These are phyloP conservation scores for Catamblyrhynchus diadema DNA, from an alignment of 2,797 vertebrate genomes.

Conservation along the genomic window DNA sequence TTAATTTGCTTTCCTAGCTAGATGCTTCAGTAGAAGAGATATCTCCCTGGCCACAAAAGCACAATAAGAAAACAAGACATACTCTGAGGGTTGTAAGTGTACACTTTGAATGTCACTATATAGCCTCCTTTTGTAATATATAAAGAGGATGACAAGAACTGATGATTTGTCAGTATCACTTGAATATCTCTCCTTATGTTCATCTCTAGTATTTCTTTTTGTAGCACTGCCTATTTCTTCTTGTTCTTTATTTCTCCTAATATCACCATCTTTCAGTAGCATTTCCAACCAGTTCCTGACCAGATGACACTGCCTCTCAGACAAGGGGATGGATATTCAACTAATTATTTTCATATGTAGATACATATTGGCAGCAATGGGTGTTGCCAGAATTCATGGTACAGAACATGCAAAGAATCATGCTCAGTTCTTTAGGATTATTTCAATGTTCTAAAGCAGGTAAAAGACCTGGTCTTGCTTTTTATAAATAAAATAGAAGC, in stretches of 20 bases:
- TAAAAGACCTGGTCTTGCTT: neutral
- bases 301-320: neutral
- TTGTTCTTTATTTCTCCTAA: neutral
- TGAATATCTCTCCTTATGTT: neutral
- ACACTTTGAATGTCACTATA: neutral
- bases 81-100: neutral
- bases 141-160: neutral
- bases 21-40: neutral
- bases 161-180: neutral
- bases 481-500: neutral
- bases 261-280: neutral
- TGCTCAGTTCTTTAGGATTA: neutral
- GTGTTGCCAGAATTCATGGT: neutral
- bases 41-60: neutral
- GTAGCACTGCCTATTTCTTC: neutral
- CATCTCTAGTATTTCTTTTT: neutral
- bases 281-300: neutral
- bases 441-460: neutral
- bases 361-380: neutral
- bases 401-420: neutral
- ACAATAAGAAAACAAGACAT: neutral
- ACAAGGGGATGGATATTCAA: neutral
- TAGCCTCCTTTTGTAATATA: neutral
- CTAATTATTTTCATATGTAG: neutral
- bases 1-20: neutral